Conservation (phyloP, 2,113 vertebrate species). For the Carassius gibelio region DNA sequence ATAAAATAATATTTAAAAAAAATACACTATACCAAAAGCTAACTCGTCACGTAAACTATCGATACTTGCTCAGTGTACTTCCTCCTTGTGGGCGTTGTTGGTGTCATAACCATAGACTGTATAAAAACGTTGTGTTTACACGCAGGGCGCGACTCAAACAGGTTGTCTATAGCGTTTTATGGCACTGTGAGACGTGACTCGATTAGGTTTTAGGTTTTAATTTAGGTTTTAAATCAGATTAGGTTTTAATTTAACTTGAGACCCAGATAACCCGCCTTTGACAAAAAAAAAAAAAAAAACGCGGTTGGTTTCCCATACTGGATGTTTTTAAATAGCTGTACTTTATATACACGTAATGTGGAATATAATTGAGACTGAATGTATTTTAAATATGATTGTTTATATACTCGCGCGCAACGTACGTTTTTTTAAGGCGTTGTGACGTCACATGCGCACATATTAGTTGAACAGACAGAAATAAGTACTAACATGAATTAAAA, state of each 20-base stretch:
- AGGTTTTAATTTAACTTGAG: background rate
- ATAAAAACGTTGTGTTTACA: conserved; percentile 17
- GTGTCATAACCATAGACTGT: background rate
- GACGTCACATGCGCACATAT: background rate
- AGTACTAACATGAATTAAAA: background rate
- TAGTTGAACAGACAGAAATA: background rate
- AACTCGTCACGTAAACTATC: background rate
- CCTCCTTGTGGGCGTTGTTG: background rate
- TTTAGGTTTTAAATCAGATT: background rate
- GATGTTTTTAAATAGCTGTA: background rate
- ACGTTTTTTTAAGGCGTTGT: background rate
- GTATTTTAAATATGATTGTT: background rate
- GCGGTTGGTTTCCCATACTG: background rate
- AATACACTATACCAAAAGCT: background rate
- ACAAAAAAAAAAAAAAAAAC: background rate
- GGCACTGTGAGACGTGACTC: conserved; percentile 10
- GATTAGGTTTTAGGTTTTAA: background rate
- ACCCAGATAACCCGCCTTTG: background rate
- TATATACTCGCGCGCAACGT: background rate
- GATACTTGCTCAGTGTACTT: background rate
- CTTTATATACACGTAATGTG: background rate
- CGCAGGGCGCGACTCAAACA: background rate
- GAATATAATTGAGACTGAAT: too few relatives aligned
- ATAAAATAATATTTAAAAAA: background rate
- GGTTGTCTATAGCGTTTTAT: background rate